Evolutionary conservation across 1,140 invertebrate species (phyloP), one percentile per base, ranked within the genome.

Genomic region (Scaptomyza montana): DNA sequence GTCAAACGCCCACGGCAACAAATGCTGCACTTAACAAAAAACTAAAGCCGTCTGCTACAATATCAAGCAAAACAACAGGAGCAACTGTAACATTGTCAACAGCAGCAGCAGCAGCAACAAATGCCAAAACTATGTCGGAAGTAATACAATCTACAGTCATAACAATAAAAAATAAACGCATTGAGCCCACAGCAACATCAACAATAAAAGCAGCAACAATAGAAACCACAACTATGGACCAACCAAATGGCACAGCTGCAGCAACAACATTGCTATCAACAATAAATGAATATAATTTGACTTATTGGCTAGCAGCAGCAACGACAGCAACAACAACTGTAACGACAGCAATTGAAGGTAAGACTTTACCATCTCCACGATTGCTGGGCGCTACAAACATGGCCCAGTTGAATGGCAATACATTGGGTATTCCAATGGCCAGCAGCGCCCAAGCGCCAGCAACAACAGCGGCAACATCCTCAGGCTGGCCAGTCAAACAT

Each of bases 401-500:
- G 30, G 57, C 43, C 19, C 82, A 78, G 33, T 50, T 73, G 10
- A 41, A 79, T 39, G 63, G 43, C 59, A 63, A 89, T 54, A 28
- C 77, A 47, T 13, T 77, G 33, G 63, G 45, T 46, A 81, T 30
- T 57, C 57, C 78, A 12, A 5, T 50, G 45, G 45, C 49, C 13
- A 57, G 69, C 50, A 56, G 13, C 21, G n/a, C 5, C 7, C 56
- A 39, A 39, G 25, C 64, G 21, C n/a, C 77, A 28, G 41, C 68
- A n/a, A 8, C 54, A 10, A 16, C 54, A n/a, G 10, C 54, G 8
- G 25, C 54, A n/a, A 13, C 50, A 2, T 12, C 49, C 47, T 33
- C 80, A 0, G 77, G 74, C 5, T 98, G 97, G 97, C 97, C 97
- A 0, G 94, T 97, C 7, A 98, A 98, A 78, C 94, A 95, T 77